phyloP scores from a whole-genome alignment of 2,113 vertebrate genomes.

The Nematolebias whitei region DNA sequence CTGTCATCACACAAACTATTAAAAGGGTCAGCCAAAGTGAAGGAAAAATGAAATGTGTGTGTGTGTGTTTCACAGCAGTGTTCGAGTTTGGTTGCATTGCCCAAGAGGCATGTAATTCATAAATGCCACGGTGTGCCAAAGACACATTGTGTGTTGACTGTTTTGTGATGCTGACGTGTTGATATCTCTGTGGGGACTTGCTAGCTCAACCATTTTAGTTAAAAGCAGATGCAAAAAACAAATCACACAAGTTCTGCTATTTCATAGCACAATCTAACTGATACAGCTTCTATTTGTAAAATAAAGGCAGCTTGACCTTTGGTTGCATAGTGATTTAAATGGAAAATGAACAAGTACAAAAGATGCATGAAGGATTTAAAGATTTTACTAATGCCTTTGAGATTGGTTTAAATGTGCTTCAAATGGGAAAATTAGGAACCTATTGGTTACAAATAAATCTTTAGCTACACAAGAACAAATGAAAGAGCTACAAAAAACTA shows the following conservation, averaged over 20 bases:
- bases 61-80: slow-evolving; percentile 11
- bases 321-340: background rate
- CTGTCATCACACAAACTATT: slow-evolving; percentile 34
- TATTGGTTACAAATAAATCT: background rate
- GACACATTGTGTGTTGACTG: slow-evolving; percentile 19
- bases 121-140: slow-evolving; percentile 35
- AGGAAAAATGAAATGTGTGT: slow-evolving; percentile 34
- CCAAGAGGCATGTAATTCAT: slow-evolving; percentile 42
- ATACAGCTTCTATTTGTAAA: background rate
- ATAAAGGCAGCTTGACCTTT: background rate
- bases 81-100: slow-evolving; percentile 16
- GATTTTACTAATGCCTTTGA: too few relatives aligned
- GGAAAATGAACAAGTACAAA: background rate
- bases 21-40: slow-evolving; percentile 42
- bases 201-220: slow-evolving; percentile 14
- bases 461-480: slow-evolving; percentile 5
- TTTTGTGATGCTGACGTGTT: slow-evolving; percentile 15
- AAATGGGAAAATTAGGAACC: background rate
- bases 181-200: slow-evolving; percentile 32
- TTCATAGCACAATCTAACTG: slow-evolving; percentile 11
- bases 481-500: background rate
- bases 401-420: background rate
- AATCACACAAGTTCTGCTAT: background rate
- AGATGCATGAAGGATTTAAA: too few relatives aligned
- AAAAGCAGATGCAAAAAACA: slow-evolving; percentile 45